Conservation (phyloP, 2,113 vertebrate species). For the Manacus vitellinus region DNA sequence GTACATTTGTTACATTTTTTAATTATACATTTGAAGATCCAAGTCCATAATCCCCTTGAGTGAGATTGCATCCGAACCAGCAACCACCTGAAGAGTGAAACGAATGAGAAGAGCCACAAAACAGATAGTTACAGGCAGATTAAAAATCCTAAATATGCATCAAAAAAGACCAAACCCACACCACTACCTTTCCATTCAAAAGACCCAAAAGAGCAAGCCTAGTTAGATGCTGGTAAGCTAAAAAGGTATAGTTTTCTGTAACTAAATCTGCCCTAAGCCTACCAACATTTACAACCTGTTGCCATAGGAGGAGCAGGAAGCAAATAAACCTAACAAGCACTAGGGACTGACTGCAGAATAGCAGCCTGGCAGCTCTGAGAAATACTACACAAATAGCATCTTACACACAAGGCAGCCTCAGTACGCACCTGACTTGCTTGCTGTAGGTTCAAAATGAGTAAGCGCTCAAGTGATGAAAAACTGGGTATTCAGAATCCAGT, state of each 20-base stretch:
- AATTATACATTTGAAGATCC: neutral
- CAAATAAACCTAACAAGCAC: neutral
- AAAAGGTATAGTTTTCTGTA: neutral
- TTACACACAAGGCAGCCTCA: neutral
- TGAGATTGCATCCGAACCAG: neutral
- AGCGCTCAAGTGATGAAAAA: neutral
- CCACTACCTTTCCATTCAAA: neutral
- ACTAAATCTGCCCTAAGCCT: neutral
- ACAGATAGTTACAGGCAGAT: neutral
- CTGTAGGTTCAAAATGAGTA: fast-evolving
- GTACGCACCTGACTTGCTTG: neutral
- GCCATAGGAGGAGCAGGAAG: neutral
- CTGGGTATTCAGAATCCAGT: neutral
- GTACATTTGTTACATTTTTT: neutral
- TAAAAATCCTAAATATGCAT: neutral
- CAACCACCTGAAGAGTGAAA: neutral
- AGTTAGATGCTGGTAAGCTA: neutral
- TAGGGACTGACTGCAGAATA: neutral
- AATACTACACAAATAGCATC: neutral
- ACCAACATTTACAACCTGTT: constrained; percentile 15
- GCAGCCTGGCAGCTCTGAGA: neutral
- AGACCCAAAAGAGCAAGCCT: neutral
- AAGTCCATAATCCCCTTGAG: neutral
- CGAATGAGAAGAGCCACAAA: neutral
- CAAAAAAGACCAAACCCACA: neutral